Base-by-base conservation (phyloP, 2,888 invertebrate species). In the Spodoptera picta region DNA sequence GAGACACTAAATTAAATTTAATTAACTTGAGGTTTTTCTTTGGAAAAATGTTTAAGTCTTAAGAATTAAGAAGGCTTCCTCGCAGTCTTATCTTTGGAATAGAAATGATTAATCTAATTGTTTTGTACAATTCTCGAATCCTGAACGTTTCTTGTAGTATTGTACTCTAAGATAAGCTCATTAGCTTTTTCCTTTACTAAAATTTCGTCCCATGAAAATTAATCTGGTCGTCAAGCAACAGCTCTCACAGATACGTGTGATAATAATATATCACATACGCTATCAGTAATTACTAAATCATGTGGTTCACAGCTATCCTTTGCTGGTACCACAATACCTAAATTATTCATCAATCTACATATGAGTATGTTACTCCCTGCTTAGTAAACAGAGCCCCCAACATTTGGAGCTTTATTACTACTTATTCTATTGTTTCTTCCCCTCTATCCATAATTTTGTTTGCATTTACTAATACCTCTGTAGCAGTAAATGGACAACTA, bases 361-460 rank as follows among this genome's bases (percentile, higher is more conserved):
- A 10, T 42, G 46, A n/a, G 36, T 44, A 41, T 44, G 11, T 14
- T 27, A 41, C 52, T 48, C 23, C 9, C n/a, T 36, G 36, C n/a
- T 23, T 11, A 57, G 23, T 24, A 19, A 71, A 54, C 46, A 51
- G 51, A 23, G 48, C 54, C 36, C 46, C 60, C 19, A 60, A 57
- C 59, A 61, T 69, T 69, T 69, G 67, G 70, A 52, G 53, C 65
- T 76, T 53, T 66, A 69, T 66, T 41, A 60, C 52, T 68, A 64
- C 61, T 54, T 50, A 24, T 52, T 36, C 65, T 45, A 67, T 68
- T 64, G 60, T 53, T 63, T 60, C 44, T 59, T 60, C 54, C 70
- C 50, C 66, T 60, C 64, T 54, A 36, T 31, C 51, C 19, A 69
- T 77, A 69, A 66, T 71, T 73, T 73, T 71, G 68, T 77, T 71